Conservation (phyloP, 2,113 vertebrate genomes). For the Semicossyphus pulcher region DNA sequence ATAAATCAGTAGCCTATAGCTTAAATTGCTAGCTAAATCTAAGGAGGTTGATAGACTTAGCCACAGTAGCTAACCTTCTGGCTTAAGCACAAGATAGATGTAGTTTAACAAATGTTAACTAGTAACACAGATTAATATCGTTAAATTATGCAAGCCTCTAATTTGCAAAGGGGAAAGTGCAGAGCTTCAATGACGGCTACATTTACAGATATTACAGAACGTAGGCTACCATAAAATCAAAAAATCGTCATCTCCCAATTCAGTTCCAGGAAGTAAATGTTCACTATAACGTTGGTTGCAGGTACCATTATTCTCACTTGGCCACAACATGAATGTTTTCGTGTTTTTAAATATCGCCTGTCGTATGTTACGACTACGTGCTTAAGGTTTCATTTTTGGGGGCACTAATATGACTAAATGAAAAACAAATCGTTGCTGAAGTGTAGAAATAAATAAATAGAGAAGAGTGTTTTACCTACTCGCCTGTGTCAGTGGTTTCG, state of each 20-base stretch:
- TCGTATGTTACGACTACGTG: too few species aligned
- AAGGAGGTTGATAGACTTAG: constrained; percentile 46
- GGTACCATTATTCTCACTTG: constrained; percentile 54
- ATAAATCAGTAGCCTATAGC: not conserved
- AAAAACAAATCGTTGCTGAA: too few species aligned
- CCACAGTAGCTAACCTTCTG: constrained; percentile 59
- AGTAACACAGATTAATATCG: not conserved
- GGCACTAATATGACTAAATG: too few species aligned
- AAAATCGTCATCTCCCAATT: constrained; percentile 62
- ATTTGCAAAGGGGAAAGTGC: not conserved
- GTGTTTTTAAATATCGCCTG: not conserved
- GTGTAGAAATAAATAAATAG: not conserved
- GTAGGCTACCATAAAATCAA: constrained; percentile 55
- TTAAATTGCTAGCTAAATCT: not conserved
- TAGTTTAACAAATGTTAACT: constrained; percentile 2
- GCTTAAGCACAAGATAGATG: constrained; percentile 31
- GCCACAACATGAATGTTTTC: not conserved
- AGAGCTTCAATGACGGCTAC: not conserved
- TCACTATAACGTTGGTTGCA: constrained; percentile 23
- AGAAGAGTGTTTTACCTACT: not conserved
- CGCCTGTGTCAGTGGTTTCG: constrained; percentile 41
- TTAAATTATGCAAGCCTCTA: not conserved
- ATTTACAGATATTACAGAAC: constrained; percentile 14
- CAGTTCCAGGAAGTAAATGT: constrained; percentile 74
- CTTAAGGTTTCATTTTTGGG: too few species aligned